phyloP scores from a whole-genome alignment of 2,888 invertebrate species.

The Troides aeacus region DNA sequence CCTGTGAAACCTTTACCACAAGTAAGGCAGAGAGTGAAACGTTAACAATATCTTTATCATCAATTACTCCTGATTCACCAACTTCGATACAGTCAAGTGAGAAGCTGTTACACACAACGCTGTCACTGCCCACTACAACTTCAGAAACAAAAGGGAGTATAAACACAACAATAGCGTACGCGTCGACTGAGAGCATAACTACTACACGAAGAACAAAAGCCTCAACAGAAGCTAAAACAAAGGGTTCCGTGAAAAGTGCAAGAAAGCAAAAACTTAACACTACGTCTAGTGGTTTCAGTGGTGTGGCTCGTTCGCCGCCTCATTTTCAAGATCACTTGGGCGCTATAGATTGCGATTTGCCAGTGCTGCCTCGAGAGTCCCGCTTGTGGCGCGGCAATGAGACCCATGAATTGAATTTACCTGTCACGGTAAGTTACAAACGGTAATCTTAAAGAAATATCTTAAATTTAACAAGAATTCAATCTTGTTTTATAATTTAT shows the following conservation, averaged over 20 bases:
- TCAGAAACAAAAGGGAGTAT: constrained; percentile 63
- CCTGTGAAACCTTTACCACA: constrained; percentile 49
- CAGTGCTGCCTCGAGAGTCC: constrained; percentile 82
- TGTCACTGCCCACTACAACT: constrained; percentile 53
- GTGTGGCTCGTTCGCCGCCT: constrained; percentile 61
- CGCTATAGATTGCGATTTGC: constrained; percentile 83
- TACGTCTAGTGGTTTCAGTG: constrained; percentile 60
- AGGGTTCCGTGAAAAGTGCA: constrained; percentile 65
- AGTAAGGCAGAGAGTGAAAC: constrained; percentile 52
- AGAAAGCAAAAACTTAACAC: constrained; percentile 69
- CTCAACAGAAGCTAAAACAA: constrained; percentile 62
- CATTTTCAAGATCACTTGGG: constrained; percentile 82
- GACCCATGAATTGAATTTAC: constrained; percentile 84
- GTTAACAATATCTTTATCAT: constrained; percentile 50
- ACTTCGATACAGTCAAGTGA: constrained; percentile 46
- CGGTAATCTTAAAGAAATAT: no score
- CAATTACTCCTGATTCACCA: constrained; percentile 47
- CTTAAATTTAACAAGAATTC: no score
- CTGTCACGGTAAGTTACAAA: constrained; percentile 80
- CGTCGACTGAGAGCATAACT: constrained; percentile 55
- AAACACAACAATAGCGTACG: constrained; percentile 63
- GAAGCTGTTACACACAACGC: constrained; percentile 57
- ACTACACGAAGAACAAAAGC: constrained; percentile 55
- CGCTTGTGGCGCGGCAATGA: constrained; percentile 86
- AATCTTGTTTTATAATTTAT: no score